Base-by-base conservation (phyloP, 2,888 invertebrate species). In the Xanthorhoe designata region DNA sequence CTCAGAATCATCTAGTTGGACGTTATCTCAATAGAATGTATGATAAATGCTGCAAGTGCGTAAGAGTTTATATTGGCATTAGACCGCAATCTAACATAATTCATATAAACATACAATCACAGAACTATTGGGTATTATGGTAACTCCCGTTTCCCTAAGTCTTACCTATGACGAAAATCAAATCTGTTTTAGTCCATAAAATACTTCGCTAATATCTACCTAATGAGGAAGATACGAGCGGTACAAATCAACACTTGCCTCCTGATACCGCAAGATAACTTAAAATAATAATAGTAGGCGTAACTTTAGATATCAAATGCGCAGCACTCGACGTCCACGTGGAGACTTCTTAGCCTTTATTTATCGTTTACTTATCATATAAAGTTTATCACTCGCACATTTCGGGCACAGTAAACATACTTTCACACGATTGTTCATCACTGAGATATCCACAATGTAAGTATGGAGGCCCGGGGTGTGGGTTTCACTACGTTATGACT, bases 401-500 rank as follows among this genome's bases (percentile, higher is more conserved):
- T 78, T 75, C 74, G 76, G 70, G 63, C 75, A 78, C 80, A 78
- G 79, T 74, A 78, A 80, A 77, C 75, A 75, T 72, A 70, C 65
- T 55, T 69, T 74, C 68, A 70, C 76, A 74, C 45, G 69, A 68
- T 18, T 54, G 63, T 57, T 67, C 74, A 65, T 74, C 78, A 79
- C 78, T 24, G 57, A 53, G 64, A 61, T 58, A 60, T 64, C 47
- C 63, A 70, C 61, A 55, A 53, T 47, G 56, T 13, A 42, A 49
- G 19, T 32, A 54, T 35, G 62, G 62, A 32, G 24, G n/a, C 7
- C 7, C 61, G 58, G 13, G 24, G 4, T 4, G 38, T 8, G n/a
- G 13, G 17, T 61, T 32, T 59, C 76, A 87, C 87, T 91, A 92
- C 73, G 89, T 84, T 64, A 92, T 86, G 70, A 91, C 75, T 70